Evolutionary conservation across 1,140 invertebrate genomes (phyloP), one percentile per base, ranked within the genome.

Genomic region (Tetramorium parvispinum): DNA sequence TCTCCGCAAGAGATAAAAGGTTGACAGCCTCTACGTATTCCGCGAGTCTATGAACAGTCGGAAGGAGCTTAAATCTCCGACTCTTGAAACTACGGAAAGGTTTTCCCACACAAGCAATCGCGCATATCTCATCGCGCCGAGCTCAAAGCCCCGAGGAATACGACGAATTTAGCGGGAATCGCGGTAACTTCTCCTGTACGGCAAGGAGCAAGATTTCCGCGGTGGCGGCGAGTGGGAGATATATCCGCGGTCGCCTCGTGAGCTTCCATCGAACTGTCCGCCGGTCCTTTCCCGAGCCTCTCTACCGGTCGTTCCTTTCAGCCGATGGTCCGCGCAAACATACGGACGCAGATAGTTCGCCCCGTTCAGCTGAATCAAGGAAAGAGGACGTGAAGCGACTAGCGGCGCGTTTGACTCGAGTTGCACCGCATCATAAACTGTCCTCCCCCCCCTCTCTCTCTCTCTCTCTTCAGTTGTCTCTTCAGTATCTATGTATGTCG

Each of bases 361-460:
- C 27, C 8, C 0, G 43, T 10, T 37, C 40, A 10, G 53, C 10
- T 21, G n/a, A 57, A 40, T n/a, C 59, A 11, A 76, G 75, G 51
- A 24, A 71, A 65, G 70, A 86, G 77, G 77, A 81, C 70, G 73
- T 66, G 75, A 87, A 46, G 65, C 65, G 65, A 68, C 85, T 46
- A 88, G 89, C 89, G 89, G 89, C 89, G 77, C 89, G 92, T 94
- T 94, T 94, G 92, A 93, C 92, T 92, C 92, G 89, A 93, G 88
- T 92, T 91, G 91, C 83, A 87, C 90, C 91, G 92, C 91, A 86
- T 94, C 93, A 93, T 94, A 94, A 94, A 94, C 93, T 91, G 92
- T 93, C 92, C 91, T 87, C 66, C 87, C 85, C 73, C 57, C 65
- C 63, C 68, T 75, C 55, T n/a, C 8, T 27, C 16, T 21, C 55